phyloP scores from a whole-genome alignment of 2,113 vertebrate species.

The Dipodomys merriami region DNA sequence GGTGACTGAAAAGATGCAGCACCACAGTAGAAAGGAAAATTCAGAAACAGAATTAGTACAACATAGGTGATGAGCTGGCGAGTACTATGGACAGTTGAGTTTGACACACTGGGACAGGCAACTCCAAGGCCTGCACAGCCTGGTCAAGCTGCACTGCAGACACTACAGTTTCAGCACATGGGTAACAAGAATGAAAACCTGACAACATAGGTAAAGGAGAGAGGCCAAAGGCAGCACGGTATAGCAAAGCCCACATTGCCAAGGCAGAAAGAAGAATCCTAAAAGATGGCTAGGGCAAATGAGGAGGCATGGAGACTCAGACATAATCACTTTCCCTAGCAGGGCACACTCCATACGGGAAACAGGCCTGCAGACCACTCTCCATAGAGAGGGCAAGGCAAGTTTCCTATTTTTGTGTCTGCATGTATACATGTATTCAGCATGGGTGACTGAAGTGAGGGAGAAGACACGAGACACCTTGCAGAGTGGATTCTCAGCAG shows the following conservation, averaged over 20 bases:
- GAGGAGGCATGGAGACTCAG: neutral
- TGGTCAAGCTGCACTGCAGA: neutral
- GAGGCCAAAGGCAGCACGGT: neutral
- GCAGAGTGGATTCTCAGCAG: neutral
- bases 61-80: neutral
- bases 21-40: neutral
- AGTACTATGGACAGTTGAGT: neutral
- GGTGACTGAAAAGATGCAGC: neutral
- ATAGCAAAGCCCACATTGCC: neutral
- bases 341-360: neutral
- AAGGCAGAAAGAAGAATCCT: neutral
- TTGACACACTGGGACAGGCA: rapidly evolving
- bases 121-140: neutral
- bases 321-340: neutral
- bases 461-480: neutral
- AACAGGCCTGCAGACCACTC: neutral
- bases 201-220: neutral
- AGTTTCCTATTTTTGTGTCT: too few relatives aligned
- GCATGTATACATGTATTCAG: neutral
- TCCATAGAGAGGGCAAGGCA: too few relatives aligned
- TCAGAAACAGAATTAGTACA: neutral
- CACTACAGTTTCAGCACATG: neutral
- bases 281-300: neutral
- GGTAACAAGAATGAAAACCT: neutral
- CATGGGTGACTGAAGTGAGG: neutral